Evolutionary conservation across 2,888 invertebrate genomes (phyloP).

Genomic region (Drosophila mimetica): DNA sequence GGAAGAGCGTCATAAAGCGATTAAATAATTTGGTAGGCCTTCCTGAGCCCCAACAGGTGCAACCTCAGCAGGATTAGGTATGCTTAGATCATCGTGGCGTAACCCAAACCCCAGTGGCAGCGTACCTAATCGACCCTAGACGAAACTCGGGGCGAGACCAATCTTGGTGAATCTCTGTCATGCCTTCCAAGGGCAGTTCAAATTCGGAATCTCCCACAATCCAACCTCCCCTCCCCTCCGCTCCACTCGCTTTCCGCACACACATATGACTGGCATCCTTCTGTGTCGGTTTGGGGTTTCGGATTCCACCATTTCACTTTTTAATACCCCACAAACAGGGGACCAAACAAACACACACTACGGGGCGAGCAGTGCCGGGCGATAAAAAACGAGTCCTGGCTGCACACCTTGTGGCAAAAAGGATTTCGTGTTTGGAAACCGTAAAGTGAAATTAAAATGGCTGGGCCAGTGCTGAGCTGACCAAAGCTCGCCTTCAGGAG

Average conservation of each 20-base stretch:
- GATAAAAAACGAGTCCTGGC: conserved; percentile 66
- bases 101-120: conserved; percentile 5
- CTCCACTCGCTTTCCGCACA: background rate
- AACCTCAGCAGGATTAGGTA: background rate
- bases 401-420: conserved; percentile 74
- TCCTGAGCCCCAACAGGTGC: background rate
- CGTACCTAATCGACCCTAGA: conserved; percentile 33
- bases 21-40: conserved; percentile 18
- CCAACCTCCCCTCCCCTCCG: too few species aligned
- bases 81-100: conserved; percentile 22
- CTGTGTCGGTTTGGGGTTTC: conserved; percentile 23
- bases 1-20: conserved; percentile 10
- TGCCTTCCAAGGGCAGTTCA: background rate
- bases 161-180: conserved; percentile 18
- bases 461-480: conserved; percentile 53
- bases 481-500: conserved; percentile 25
- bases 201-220: background rate
- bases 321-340: conserved; percentile 57
- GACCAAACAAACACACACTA: conserved; percentile 52
- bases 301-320: conserved; percentile 62
- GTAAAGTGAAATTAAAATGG: conserved; percentile 80
- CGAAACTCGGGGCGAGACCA: background rate
- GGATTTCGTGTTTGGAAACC: conserved; percentile 78
- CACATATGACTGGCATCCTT: conserved; percentile 33
- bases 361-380: conserved; percentile 20